phyloP scores from a whole-genome alignment of 1,140 invertebrate genomes.

The Notospermus geniculatus region DNA sequence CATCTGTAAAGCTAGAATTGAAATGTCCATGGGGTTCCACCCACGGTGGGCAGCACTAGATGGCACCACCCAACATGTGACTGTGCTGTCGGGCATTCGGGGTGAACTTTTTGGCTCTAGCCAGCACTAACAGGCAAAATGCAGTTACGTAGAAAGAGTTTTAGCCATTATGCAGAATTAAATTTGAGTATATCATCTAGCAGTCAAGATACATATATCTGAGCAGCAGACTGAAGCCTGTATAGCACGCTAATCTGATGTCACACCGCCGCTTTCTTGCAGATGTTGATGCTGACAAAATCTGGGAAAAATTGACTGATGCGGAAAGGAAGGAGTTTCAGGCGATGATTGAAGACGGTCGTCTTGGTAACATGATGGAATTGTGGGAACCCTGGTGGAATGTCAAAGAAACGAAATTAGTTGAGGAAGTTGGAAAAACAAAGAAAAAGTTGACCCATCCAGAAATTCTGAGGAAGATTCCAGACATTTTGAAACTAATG shows the following conservation, averaged over 20 bases:
- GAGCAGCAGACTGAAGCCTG: too few relatives aligned
- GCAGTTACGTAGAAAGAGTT: not conserved
- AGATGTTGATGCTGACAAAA: conserved; percentile 35
- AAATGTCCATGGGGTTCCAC: too few relatives aligned
- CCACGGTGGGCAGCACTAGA: too few relatives aligned
- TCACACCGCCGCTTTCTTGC: not conserved
- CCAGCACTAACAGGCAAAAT: too few relatives aligned
- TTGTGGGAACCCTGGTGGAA: conserved; percentile 52
- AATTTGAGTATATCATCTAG: too few relatives aligned
- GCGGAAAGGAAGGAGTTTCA: conserved; percentile 46
- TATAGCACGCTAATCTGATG: too few relatives aligned
- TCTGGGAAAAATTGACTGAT: conserved; percentile 40
- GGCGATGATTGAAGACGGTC: conserved; percentile 37
- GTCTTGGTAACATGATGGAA: conserved; percentile 42
- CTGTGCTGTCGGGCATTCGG: not conserved
- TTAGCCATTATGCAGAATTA: too few relatives aligned
- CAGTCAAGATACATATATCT: too few relatives aligned
- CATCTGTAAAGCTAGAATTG: too few relatives aligned
- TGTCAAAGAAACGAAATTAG: conserved; percentile 20
- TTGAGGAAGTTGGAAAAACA: not conserved
- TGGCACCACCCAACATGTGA: too few relatives aligned
- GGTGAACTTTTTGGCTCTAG: not conserved
- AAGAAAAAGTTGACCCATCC: conserved; percentile 8
- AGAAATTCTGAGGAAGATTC: conserved; percentile 18
- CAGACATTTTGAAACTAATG: conserved; percentile 22